Evolutionary conservation across 1,140 invertebrate genomes (phyloP).

Genomic region (Drosophila jambulina): DNA sequence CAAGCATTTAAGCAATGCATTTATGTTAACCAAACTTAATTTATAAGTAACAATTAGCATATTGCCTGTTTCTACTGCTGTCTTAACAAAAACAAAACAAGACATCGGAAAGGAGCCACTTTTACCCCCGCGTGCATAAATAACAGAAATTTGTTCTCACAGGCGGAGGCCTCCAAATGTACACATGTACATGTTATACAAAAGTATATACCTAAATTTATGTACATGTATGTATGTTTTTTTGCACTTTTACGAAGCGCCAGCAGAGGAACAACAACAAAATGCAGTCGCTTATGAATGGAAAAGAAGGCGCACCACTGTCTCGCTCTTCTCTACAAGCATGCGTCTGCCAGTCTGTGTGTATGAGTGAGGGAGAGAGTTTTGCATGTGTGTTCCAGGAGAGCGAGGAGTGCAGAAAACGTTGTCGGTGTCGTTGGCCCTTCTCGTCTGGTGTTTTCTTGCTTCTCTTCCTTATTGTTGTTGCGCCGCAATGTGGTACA

Average conservation of each 20-base stretch:
- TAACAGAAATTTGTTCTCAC: conserved; percentile 28
- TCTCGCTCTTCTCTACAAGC: conserved; percentile 27
- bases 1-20: background rate
- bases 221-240: background rate
- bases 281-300: conserved; percentile 59
- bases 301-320: conserved; percentile 38
- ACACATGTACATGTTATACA: background rate
- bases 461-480: conserved; percentile 51
- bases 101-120: conserved; percentile 3
- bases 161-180: conserved; percentile 8
- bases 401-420: conserved; percentile 35
- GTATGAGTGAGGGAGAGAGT: conserved; percentile 16
- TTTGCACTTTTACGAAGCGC: conserved; percentile 34
- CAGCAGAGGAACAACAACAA: conserved; percentile 32
- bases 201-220: too few relatives aligned
- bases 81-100: conserved; percentile 25
- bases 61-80: background rate
- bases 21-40: background rate
- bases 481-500: conserved; percentile 74
- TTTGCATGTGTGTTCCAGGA: conserved; percentile 17
- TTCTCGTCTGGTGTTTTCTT: conserved; percentile 69
- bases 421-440: conserved; percentile 70
- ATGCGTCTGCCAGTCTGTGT: background rate
- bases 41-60: background rate
- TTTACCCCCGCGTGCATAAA: conserved; percentile 26